phyloP scores from a whole-genome alignment of 2,888 invertebrate species.

The Latrodectus elegans region DNA sequence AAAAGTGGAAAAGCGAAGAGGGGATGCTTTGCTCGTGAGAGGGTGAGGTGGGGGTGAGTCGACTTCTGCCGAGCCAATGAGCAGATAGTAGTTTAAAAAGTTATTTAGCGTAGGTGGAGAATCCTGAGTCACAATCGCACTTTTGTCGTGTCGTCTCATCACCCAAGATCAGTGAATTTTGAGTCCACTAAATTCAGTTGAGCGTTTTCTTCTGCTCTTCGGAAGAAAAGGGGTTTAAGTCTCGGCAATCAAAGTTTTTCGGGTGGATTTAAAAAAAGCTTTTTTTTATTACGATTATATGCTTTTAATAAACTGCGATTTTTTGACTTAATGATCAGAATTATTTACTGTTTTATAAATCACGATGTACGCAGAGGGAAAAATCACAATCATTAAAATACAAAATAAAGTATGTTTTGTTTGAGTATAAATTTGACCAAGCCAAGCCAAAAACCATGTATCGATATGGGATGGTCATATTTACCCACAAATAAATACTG shows the following conservation, averaged over 20 bases:
- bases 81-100: constrained; percentile 16
- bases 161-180: constrained; percentile 52
- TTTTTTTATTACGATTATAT: no score
- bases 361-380: no score
- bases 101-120: constrained; percentile 60
- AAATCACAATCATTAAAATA: no score
- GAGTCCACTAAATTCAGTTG: constrained; percentile 12
- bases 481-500: no score
- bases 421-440: no score
- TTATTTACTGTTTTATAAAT: no score
- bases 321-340: no score
- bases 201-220: background rate
- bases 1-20: background rate
- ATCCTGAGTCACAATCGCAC: constrained; percentile 50
- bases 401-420: no score
- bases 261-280: no score
- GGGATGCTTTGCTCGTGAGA: constrained; percentile 8
- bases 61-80: constrained; percentile 36
- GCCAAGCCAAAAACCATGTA: no score
- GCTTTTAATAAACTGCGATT: no score
- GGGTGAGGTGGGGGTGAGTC: background rate
- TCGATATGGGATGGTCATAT: no score
- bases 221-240: background rate
- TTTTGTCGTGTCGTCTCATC: constrained; percentile 47
- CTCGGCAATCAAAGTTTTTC: background rate